Conservation (phyloP, 2,113 vertebrate genomes). For the Garra rufa region DNA sequence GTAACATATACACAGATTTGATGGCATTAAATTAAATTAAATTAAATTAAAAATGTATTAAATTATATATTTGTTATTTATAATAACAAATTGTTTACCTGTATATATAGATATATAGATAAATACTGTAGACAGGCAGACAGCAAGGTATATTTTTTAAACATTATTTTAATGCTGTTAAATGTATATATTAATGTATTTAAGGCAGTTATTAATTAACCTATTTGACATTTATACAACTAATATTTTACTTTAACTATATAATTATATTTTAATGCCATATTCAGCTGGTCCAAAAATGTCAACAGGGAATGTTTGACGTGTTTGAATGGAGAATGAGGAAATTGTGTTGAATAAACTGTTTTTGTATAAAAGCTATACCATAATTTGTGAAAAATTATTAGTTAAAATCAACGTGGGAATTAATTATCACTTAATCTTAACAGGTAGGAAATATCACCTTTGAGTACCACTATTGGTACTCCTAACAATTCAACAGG, state of each 20-base stretch:
- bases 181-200: neutral
- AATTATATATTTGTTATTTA: no score
- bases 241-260: no score
- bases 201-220: neutral
- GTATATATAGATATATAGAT: neutral
- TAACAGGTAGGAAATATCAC: neutral
- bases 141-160: no score
- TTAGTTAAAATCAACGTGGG: neutral
- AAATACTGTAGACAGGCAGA: neutral
- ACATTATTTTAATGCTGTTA: neutral
- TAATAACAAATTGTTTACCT: neutral
- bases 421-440: neutral
- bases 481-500: neutral
- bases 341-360: neutral
- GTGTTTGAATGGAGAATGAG: neutral
- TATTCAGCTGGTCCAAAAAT: neutral
- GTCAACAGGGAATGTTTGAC: neutral
- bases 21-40: neutral
- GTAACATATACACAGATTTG: neutral
- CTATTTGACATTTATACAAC: no score
- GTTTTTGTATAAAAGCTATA: neutral
- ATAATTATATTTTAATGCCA: no score
- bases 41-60: no score
- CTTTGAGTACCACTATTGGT: neutral
- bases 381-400: neutral